phyloP scores from a whole-genome alignment of 2,888 invertebrate genomes.

The Euphydryas editha region DNA sequence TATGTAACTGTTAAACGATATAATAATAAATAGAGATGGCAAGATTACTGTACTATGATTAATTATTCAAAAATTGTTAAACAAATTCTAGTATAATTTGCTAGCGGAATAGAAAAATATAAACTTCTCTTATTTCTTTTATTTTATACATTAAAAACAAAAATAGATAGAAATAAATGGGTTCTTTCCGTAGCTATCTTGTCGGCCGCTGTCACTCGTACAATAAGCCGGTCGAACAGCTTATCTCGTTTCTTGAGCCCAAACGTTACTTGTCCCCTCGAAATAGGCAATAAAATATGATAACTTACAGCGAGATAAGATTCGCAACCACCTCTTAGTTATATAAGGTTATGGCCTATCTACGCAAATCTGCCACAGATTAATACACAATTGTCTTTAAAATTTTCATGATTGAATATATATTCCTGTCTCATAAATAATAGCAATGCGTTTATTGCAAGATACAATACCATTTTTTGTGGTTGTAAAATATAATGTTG shows the following conservation, averaged over 20 bases:
- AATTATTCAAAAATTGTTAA: too few species aligned
- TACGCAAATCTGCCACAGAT: slow-evolving; percentile 24
- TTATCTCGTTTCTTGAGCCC: slow-evolving; percentile 39
- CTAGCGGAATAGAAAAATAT: background rate
- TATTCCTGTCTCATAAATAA: background rate
- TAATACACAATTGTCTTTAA: background rate
- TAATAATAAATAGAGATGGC: too few species aligned
- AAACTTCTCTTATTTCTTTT: background rate
- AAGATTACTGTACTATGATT: too few species aligned
- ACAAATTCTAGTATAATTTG: too few species aligned
- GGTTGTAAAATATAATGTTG: slow-evolving; percentile 12
- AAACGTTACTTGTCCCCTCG: slow-evolving; percentile 38
- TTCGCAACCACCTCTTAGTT: slow-evolving; percentile 27
- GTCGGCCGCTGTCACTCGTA: slow-evolving; percentile 30
- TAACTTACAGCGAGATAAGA: slow-evolving; percentile 36
- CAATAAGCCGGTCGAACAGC: slow-evolving; percentile 22
- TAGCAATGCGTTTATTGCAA: slow-evolving; percentile 9
- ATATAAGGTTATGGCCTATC: slow-evolving; percentile 33
- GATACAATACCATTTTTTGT: slow-evolving; percentile 12
- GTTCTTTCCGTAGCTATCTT: slow-evolving; percentile 16
- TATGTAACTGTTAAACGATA: too few species aligned
- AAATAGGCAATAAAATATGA: slow-evolving; percentile 40
- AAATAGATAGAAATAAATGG: background rate
- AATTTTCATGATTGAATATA: background rate
- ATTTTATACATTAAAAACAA: background rate